phyloP scores from a whole-genome alignment of 2,888 invertebrate genomes.

The Thera britannica region DNA sequence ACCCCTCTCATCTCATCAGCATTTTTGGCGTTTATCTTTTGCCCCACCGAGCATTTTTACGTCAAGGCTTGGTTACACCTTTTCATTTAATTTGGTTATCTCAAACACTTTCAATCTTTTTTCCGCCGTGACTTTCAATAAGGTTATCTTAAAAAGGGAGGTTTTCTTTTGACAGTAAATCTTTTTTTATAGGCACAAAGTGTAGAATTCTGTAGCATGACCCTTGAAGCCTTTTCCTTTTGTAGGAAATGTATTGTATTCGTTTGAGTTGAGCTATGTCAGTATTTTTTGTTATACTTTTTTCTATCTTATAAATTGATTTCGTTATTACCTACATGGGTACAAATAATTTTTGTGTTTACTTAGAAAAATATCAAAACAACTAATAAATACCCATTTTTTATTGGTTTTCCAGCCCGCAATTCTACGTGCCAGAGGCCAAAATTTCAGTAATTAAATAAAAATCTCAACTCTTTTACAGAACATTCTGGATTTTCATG shows the following conservation, averaged over 20 bases:
- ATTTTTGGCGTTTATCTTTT: conserved; percentile 22
- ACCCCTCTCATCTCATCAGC: conserved; percentile 19
- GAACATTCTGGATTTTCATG: not conserved
- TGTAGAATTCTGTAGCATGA: not conserved
- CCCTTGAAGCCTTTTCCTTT: not conserved
- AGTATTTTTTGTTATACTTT: too few relatives aligned
- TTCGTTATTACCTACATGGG: too few relatives aligned
- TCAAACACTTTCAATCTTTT: conserved; percentile 29
- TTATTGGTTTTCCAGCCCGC: too few relatives aligned
- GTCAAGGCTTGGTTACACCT: conserved; percentile 15
- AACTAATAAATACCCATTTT: too few relatives aligned
- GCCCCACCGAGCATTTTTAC: conserved; percentile 18
- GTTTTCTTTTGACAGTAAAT: not conserved
- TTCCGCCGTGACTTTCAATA: conserved; percentile 26
- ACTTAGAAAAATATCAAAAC: too few relatives aligned
- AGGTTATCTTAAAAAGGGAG: conserved; percentile 8
- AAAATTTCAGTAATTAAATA: not conserved
- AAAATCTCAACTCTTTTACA: not conserved
- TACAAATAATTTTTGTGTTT: too few relatives aligned
- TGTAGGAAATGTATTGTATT: too few relatives aligned
- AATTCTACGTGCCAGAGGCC: too few relatives aligned
- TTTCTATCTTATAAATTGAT: too few relatives aligned
- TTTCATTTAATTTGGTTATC: conserved; percentile 28
- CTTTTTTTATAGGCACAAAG: not conserved
- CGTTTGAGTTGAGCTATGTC: too few relatives aligned